A percentile compares a stretch with the other conserved stretches of the same genome.
Evolutionary conservation across 1,140 invertebrate genomes (phyloP).

Genomic region (Trissolcus basalis): DNA sequence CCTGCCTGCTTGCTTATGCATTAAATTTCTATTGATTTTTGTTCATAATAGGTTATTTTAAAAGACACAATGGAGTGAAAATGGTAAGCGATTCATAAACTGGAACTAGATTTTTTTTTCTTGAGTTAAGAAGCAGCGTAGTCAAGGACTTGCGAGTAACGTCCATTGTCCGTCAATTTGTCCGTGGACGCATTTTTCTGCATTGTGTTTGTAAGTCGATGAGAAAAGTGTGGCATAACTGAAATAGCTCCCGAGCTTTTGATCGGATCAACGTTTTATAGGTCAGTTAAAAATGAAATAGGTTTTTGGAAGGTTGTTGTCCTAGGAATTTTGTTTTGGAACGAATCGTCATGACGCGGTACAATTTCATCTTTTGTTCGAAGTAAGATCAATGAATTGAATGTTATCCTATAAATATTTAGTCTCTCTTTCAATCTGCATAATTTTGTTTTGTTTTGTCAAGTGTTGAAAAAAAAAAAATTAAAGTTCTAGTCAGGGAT

Average conservation of each 20-base stretch:
- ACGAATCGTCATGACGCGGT: too few relatives aligned
- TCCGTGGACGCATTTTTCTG: slow-evolving; percentile 15
- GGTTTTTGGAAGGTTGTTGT: background rate
- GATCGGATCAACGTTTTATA: slow-evolving; percentile 9
- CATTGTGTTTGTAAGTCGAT: slow-evolving; percentile 17
- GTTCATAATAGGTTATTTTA: slow-evolving; percentile 12
- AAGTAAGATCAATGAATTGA: too few relatives aligned
- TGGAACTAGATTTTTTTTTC: slow-evolving; percentile 1
- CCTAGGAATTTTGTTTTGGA: background rate
- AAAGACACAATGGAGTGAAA: slow-evolving; percentile 8
- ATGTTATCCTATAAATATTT: too few relatives aligned
- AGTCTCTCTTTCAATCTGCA: background rate
- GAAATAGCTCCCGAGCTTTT: slow-evolving; percentile 1
- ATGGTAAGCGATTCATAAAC: slow-evolving; percentile 7
- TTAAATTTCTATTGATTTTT: slow-evolving; percentile 2
- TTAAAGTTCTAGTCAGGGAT: too few relatives aligned
- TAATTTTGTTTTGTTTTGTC: background rate
- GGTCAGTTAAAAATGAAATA: background rate
- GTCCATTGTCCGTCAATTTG: slow-evolving; percentile 25
- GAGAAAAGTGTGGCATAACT: slow-evolving; percentile 6
- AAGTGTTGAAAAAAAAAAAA: too few relatives aligned
- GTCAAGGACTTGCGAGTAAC: slow-evolving; percentile 8
- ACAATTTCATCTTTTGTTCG: too few relatives aligned
- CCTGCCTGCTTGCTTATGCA: slow-evolving; percentile 6
- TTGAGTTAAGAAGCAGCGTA: background rate